These are phyloP conservation scores for Melopsittacus undulatus DNA, from an alignment of 2,797 vertebrate genomes.

Conservation along the genomic window DNA sequence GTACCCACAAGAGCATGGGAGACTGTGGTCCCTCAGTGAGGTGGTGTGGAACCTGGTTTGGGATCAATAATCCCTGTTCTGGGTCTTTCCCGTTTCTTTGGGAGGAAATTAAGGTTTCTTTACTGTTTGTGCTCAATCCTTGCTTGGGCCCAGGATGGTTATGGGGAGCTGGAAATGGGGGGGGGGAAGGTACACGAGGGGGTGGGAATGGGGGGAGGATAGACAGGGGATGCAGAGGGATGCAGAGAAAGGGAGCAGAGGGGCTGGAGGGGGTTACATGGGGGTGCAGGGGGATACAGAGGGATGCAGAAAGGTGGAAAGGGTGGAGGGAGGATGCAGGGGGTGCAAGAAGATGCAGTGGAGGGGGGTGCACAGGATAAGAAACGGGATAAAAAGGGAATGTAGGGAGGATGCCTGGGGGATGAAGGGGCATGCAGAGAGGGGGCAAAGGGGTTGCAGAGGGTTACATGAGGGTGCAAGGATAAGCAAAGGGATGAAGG, in stretches of 20 bases:
- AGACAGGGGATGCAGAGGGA: no score
- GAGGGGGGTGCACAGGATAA: no score
- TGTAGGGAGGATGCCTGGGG: not conserved
- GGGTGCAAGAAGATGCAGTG: not conserved
- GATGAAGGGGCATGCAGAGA: no score
- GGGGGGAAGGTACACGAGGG: accelerated
- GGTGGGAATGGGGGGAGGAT: no score
- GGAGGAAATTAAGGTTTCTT: accelerated
- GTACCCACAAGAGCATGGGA: accelerated
- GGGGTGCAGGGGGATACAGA: no score
- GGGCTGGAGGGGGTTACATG: not conserved
- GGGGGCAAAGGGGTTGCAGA: no score
- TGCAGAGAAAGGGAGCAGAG: not conserved
- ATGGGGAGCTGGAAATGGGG: not conserved
- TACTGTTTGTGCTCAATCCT: accelerated
- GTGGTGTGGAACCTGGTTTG: accelerated
- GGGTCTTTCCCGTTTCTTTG: not conserved
- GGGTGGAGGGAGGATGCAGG: not conserved
- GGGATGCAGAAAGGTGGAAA: no score
- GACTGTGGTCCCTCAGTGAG: accelerated
- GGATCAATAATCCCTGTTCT: not conserved
- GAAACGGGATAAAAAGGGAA: no score
- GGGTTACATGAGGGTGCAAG: no score
- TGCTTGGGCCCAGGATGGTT: not conserved
- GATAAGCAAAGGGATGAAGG: no score